Evolutionary conservation across 2,113 vertebrate genomes (phyloP).

Genomic region (western clawed frog (Xenopus tropicalis)): UCB_Xtro_10.0 CM004443.2:186728501-186729000

Average conservation of each 20-base stretch:
- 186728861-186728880: no score
- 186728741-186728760: background rate
- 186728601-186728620: slow-evolving; percentile 25
- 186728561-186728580: slow-evolving; percentile 23
- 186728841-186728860: no score
- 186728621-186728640: slow-evolving; percentile 19
- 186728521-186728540: slow-evolving; percentile 31
- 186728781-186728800: no score
- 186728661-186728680: slow-evolving; percentile 11
- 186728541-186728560: slow-evolving; percentile 33
- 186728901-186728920: no score
- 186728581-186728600: slow-evolving; percentile 9
- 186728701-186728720: background rate
- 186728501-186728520: slow-evolving; percentile 40
- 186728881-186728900: no score
- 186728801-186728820: no score
- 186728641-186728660: slow-evolving; percentile 32
- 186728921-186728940: no score
- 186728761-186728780: background rate
- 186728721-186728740: background rate
- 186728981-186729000: no score
- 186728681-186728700: slow-evolving; percentile 2
- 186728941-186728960: no score
- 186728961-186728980: no score
- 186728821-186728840: no score